Base-by-base conservation (phyloP, 2,797 vertebrate species). In the Acipenser oxyrinchus region DNA sequence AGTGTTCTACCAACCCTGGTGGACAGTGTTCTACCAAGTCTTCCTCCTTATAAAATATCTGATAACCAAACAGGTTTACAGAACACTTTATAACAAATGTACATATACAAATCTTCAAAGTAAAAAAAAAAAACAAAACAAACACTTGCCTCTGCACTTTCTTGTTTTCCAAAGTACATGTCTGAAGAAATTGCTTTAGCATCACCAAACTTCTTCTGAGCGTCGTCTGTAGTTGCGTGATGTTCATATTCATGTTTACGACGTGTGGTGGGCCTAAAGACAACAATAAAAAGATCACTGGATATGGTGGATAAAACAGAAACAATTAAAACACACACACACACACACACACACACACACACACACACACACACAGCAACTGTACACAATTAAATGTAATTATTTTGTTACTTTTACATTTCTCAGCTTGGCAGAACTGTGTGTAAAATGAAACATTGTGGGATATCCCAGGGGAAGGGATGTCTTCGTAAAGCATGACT, bases 111-210 rank as follows among this genome's bases (percentile, higher is more conserved):
- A 10, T 55, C n/a, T 55, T 7, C 6, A 7, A 55, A 6, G 10
- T 62, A 13, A 68, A 8, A 7, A 8, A 8, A 49, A 15, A 7
- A 62, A 4, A 53, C 8, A 53, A 7, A 48, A 6, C 13, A 65
- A 8, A 12, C 51, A 67, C 76, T 77, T 82, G 95, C 96, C 74
- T 97, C 95, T 15, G 89, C 81, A 51, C 86, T 78, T 60, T 93
- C 91, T 70, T 93, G 93, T 74, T 93, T 95, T 71, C 95, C 95
- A 68, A 99, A 99, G 81, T 89, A 98, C 95, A 96, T 98, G 70
- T 99, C 96, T 49, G 96, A 99, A 0, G 96, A 98, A 73, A 99
- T 99, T 60, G 95, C 88, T 83, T 94, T 98, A 65, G 87, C 87
- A 0, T 92, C 81, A 62, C 94, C 96, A 73, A 96, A 99, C 76